Evolutionary conservation across 2,113 vertebrate genomes (phyloP), one percentile per base, ranked within the genome.

Genomic region (Solenodon paradoxus): DNA sequence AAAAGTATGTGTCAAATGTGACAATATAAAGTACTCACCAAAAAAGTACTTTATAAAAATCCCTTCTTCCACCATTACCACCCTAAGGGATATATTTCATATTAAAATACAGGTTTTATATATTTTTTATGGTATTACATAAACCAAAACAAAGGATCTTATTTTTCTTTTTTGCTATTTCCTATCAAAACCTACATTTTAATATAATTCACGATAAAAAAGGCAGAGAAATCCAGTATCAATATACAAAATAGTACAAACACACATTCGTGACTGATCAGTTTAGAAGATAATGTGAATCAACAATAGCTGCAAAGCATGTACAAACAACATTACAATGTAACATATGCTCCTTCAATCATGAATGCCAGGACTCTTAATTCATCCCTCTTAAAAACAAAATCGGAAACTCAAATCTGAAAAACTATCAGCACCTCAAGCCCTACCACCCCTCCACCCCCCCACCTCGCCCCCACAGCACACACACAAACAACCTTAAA

Each of bases 21-120:
- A 87, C 28, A 57, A 89, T 35, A 66, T 55, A 87, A 95, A 89
- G 22, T 85, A 35, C 59, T 66, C 45, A 78, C 45, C 75, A 64
- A 94, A 87, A 91, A 92, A 87, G 38, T 30, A 82, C 28, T 93
- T 90, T 90, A 85, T 38, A 93, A 88, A 91, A 86, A 82, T 69
- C 59, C 45, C 79, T 84, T 84, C 64, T 94, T 94, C 72, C 17
- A 93, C 88, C 40, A 77, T 49, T 81, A 92, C 26, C 40, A 75
- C 5, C 35, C 40, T 77, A 92, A 64, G 15, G 26, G 80, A 88
- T 92, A 40, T 8, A 90, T 17, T 92, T 92, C 55, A 40, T 53
- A 68, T 69, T 82, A 87, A 88, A 95, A 82, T 38, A 84, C 5
- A 63, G 9, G 24, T 19, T 38, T 49, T 90, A 82, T 1, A 53